These are phyloP conservation scores for Tachina grossa DNA, from an alignment of 2,888 invertebrate genomes.

Conservation along the genomic window DNA sequence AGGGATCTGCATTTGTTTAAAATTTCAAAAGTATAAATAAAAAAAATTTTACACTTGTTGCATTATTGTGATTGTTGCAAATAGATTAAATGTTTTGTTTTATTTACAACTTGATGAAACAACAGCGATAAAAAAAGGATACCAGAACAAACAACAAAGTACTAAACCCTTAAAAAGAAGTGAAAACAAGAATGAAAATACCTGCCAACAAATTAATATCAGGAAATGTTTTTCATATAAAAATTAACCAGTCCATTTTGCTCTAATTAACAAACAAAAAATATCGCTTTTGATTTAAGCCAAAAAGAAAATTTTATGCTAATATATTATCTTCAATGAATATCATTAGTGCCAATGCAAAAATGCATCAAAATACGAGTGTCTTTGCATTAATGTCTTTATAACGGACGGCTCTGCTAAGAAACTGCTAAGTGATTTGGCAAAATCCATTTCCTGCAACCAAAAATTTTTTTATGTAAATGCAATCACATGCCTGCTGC, in stretches of 20 bases:
- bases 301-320: neutral
- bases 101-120: neutral
- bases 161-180: neutral
- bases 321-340: neutral
- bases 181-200: neutral
- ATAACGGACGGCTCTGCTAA: constrained; percentile 35
- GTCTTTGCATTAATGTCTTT: constrained; percentile 11
- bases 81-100: constrained; percentile 39
- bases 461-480: constrained; percentile 34
- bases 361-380: neutral
- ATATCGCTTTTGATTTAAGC: neutral
- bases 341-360: neutral
- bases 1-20: constrained; percentile 16
- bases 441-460: constrained; percentile 34
- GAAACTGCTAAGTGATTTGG: neutral
- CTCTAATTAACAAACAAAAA: neutral
- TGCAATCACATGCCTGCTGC: constrained; percentile 9
- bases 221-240: neutral
- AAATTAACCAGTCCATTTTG: neutral
- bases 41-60: constrained; percentile 53
- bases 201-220: constrained; percentile 2
- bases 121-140: neutral
- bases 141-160: neutral
- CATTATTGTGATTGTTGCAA: constrained; percentile 31
- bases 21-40: constrained; percentile 14